Evolutionary conservation across 1,140 invertebrate genomes (phyloP).

Genomic region (Sycobia sp.): DNA sequence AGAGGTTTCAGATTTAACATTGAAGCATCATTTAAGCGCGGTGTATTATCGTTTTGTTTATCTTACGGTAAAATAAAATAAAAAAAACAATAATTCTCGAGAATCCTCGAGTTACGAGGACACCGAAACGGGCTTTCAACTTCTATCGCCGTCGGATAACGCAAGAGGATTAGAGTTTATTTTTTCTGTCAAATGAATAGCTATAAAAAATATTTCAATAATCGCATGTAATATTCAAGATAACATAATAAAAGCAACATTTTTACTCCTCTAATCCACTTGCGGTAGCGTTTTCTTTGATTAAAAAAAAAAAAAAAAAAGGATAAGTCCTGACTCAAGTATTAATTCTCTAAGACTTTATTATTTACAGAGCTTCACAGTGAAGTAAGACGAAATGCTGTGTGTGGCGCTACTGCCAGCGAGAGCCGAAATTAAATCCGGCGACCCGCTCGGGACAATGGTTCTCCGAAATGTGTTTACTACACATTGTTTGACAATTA

Average conservation of each 20-base stretch:
- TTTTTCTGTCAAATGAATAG: too few relatives aligned
- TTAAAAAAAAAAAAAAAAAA: too few relatives aligned
- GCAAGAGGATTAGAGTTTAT: conserved; percentile 17
- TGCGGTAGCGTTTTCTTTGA: conserved; percentile 2
- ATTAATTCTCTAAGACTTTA: conserved; percentile 3
- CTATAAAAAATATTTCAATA: too few relatives aligned
- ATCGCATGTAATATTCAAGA: too few relatives aligned
- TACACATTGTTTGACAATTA: too few relatives aligned
- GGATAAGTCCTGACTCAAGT: conserved; percentile 6
- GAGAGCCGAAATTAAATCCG: too few relatives aligned
- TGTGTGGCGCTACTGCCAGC: too few relatives aligned
- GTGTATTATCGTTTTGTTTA: conserved; percentile 23
- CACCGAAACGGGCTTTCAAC: neutral
- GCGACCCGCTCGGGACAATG: too few relatives aligned
- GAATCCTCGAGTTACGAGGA: conserved; percentile 16
- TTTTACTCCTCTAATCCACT: conserved; percentile 1
- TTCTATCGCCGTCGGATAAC: conserved; percentile 21
- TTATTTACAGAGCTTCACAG: too few relatives aligned
- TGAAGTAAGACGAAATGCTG: conserved; percentile 7
- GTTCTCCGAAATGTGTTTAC: too few relatives aligned
- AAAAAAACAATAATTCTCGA: conserved; percentile 22
- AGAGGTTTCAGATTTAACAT: too few relatives aligned
- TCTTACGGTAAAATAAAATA: conserved; percentile 20
- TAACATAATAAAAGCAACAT: neutral
- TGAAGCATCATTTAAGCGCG: too few relatives aligned